Conservation (phyloP, 2,797 vertebrate genomes). For the Microchirus variegatus region DNA sequence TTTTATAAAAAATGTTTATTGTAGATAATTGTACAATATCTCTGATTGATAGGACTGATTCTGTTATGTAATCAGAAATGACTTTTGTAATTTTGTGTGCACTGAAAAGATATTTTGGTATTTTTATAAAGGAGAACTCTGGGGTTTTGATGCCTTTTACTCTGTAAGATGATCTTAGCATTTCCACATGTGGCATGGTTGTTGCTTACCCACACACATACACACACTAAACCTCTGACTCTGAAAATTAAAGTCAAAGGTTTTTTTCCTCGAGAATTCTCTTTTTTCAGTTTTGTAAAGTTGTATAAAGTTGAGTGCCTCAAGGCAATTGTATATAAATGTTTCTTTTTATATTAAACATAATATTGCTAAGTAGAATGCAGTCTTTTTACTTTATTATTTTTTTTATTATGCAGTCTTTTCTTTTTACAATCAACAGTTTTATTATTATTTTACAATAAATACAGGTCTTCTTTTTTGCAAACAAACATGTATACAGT, state of each 20-base stretch:
- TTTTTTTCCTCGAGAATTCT: conserved; percentile 55
- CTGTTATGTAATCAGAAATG: conserved; percentile 80
- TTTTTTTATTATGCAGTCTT: background rate
- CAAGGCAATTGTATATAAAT: conserved; percentile 78
- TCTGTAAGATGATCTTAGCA: conserved; percentile 45
- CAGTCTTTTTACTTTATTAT: conserved; percentile 4
- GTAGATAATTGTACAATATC: conserved; percentile 86
- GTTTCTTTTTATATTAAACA: conserved; percentile 83
- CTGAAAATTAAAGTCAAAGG: conserved; percentile 37
- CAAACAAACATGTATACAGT: conserved; percentile 20
- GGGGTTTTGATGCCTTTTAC: conserved; percentile 64
- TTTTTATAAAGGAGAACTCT: conserved; percentile 80
- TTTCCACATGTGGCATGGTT: conserved; percentile 67
- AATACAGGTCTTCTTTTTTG: conserved; percentile 52
- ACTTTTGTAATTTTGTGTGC: conserved; percentile 87
- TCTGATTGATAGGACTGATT: conserved; percentile 80
- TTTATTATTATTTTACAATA: conserved; percentile 63
- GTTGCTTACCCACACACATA: conserved; percentile 19
- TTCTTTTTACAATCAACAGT: conserved; percentile 13
- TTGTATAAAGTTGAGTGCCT: conserved; percentile 74
- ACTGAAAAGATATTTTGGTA: conserved; percentile 88
- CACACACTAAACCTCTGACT: conserved; percentile 51
- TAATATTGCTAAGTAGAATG: conserved; percentile 60
- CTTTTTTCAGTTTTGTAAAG: conserved; percentile 77
- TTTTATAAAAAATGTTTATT: conserved; percentile 80